Percentiles rank a stretch among this genome's conserved stretches.
Evolutionary conservation across 2,797 vertebrate genomes (phyloP).

Genomic region (Anisognathus igniventris): DNA sequence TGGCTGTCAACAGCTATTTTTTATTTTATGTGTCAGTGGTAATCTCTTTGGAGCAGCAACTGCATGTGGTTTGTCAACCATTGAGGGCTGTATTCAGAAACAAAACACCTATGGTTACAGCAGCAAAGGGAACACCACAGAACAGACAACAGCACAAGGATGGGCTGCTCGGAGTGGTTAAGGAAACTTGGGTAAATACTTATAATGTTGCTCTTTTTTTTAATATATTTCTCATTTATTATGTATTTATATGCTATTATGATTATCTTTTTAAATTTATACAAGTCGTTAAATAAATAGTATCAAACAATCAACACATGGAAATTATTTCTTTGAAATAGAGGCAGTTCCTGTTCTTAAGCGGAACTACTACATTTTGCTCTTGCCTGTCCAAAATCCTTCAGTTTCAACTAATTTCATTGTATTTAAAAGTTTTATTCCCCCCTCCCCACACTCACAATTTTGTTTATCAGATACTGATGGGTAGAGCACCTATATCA

Average conservation of each 20-base stretch:
- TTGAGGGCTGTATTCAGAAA: not conserved
- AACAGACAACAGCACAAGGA: not conserved
- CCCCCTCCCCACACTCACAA: accelerated
- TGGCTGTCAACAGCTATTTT: not conserved
- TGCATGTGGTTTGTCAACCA: not conserved
- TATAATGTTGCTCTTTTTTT: accelerated
- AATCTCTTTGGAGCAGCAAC: not conserved
- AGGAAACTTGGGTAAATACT: not conserved
- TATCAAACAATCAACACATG: accelerated
- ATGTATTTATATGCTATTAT: not conserved
- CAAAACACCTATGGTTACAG: not conserved
- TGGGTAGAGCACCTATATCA: not conserved
- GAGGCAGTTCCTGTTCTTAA: not conserved
- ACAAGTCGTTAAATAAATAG: not conserved
- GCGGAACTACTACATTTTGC: not conserved
- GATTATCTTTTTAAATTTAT: not conserved
- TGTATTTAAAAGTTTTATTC: not conserved
- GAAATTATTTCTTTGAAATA: not conserved
- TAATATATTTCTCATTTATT: not conserved
- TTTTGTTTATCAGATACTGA: not conserved
- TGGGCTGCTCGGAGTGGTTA: not conserved
- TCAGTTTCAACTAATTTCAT: not conserved
- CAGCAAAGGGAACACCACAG: not conserved
- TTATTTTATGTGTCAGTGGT: not conserved
- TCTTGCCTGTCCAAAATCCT: not conserved